Evolutionary conservation across 2,888 invertebrate genomes (phyloP).

Genomic region (Sussaba pulchella): DNA sequence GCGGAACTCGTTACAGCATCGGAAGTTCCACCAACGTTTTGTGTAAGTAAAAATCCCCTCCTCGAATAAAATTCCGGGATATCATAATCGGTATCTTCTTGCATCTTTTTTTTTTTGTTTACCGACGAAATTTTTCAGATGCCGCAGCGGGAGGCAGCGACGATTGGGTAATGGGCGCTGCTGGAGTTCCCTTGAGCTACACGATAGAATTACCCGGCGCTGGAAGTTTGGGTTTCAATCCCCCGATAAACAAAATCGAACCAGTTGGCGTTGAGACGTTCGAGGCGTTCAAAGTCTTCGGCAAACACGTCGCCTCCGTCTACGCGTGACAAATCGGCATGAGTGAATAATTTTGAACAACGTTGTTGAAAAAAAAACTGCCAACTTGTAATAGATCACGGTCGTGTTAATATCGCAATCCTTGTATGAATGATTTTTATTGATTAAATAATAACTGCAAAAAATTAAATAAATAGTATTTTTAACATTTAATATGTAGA

Average conservation of each 20-base stretch:
- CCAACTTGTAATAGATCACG: too few relatives aligned
- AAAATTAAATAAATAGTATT: too few relatives aligned
- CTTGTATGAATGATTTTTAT: too few relatives aligned
- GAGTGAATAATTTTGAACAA: too few relatives aligned
- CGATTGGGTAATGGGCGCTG: slow-evolving; percentile 87
- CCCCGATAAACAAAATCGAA: slow-evolving; percentile 86
- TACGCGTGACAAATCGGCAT: slow-evolving; percentile 30
- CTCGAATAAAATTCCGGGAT: too few relatives aligned
- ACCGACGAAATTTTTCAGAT: slow-evolving; percentile 78
- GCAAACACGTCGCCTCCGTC: slow-evolving; percentile 78
- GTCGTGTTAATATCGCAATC: too few relatives aligned
- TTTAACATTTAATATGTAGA: too few relatives aligned
- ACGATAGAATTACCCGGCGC: slow-evolving; percentile 89
- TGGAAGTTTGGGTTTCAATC: slow-evolving; percentile 85
- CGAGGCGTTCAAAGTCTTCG: slow-evolving; percentile 86
- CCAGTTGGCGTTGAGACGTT: slow-evolving; percentile 87
- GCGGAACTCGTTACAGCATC: slow-evolving; percentile 77
- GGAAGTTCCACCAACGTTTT: slow-evolving; percentile 85
- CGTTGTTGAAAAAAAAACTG: too few relatives aligned
- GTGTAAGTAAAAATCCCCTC: too few relatives aligned
- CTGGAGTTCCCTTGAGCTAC: slow-evolving; percentile 86
- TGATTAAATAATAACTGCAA: too few relatives aligned
- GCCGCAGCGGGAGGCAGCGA: slow-evolving; percentile 88
- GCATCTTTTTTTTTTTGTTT: neutral
- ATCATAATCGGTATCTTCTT: neutral